Evolutionary conservation across 2,113 vertebrate genomes (phyloP), one percentile per base, ranked within the genome.

Genomic region (Chlorocebus sabaeus): DNA sequence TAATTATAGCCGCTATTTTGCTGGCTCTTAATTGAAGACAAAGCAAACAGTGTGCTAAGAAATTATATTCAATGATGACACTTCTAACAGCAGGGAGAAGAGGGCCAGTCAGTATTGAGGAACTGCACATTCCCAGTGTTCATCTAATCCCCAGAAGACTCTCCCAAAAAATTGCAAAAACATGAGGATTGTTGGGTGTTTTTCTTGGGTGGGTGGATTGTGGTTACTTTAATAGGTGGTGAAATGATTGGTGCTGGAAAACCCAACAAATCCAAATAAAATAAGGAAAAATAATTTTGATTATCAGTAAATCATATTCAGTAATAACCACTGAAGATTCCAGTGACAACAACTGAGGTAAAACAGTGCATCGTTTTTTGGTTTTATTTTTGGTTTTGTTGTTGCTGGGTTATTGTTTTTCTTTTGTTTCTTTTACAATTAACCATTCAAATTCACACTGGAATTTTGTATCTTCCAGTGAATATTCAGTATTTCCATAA

Each of bases 1-100:
- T 98, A 98, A 98, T 98, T 98, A 98, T 93, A 98, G 95, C 97
- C 98, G 97, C 96, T 98, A 97, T 98, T 98, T 98, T 97, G 98
- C 97, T 95, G 87, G 93, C 97, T 98, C 81, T 98, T 98, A 98
- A 98, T 92, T 95, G 93, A 97, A 97, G 98, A 98, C 98, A 98
- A 98, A 98, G 98, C 96, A 98, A 98, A 98, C 97, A 98, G 98
- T 97, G 96, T 97, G 95, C 92, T 95, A 95, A 97, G 98, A 98
- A 98, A 96, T 98, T 97, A 96, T 98, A 98, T 97, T 97, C 98
- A 96, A 85, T 55, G 89, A 98, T 97, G 98, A 97, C 89, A 96
- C 96, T 98, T 94, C 92, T 64, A 98, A 96, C 96, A 97, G 95
- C 48, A 82, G 78, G 79, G 95, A 98, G 75, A 97, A 85, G 96